These are phyloP conservation scores for Sebastes ruberrimus DNA, from an alignment of 2,797 vertebrate species.

Conservation along the genomic window DNA sequence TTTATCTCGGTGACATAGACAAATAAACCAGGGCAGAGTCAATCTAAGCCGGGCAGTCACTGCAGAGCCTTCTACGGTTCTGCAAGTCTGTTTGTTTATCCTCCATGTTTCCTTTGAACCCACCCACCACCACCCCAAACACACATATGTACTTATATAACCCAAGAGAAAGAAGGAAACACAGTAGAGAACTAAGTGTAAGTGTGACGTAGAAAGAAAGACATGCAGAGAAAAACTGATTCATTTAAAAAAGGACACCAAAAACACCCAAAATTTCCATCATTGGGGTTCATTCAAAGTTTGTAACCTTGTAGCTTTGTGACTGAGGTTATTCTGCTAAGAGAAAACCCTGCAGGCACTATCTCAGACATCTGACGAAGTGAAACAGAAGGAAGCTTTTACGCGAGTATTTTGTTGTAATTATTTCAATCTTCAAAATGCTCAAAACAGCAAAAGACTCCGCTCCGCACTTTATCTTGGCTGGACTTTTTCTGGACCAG, in stretches of 20 bases:
- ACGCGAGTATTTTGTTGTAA: constrained; percentile 72
- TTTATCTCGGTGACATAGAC: constrained; percentile 85
- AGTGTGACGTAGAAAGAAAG: background rate
- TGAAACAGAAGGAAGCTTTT: constrained; percentile 79
- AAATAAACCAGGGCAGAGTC: constrained; percentile 82
- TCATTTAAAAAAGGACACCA: background rate
- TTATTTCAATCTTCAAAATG: constrained; percentile 78
- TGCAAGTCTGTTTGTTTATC: constrained; percentile 83
- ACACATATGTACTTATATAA: constrained; percentile 73
- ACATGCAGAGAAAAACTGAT: constrained; percentile 12
- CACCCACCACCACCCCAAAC: constrained; percentile 39
- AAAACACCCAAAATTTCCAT: background rate
- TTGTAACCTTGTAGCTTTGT: constrained; percentile 25
- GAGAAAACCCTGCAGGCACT: constrained; percentile 54
- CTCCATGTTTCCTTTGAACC: constrained; percentile 83
- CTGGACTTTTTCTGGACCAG: constrained; percentile 55
- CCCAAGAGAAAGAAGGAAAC: constrained; percentile 45
- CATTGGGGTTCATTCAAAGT: constrained; percentile 45
- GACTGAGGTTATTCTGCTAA: constrained; percentile 33
- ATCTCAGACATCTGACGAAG: constrained; percentile 66
- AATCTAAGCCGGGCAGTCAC: constrained; percentile 80
- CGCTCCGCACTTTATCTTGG: constrained; percentile 73
- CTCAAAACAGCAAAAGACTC: constrained; percentile 65
- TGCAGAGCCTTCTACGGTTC: constrained; percentile 66
- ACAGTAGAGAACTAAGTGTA: background rate